phyloP scores from a whole-genome alignment of 2,113 vertebrate species.

The Vidua chalybeata region DNA sequence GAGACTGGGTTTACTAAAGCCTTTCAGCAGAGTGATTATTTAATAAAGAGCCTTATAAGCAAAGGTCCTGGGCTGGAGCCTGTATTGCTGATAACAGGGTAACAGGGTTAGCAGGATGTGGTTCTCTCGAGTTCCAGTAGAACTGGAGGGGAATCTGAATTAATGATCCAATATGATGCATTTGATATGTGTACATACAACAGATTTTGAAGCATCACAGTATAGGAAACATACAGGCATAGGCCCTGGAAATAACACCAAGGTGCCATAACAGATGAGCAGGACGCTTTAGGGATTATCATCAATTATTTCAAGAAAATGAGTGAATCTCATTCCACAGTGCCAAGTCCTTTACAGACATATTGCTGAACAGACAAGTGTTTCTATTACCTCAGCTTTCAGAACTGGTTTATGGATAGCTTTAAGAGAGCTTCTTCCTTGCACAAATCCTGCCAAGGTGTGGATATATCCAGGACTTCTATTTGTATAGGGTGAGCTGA shows the following conservation, averaged over 20 bases:
- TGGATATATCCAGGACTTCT: neutral
- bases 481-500: neutral
- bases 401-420: neutral
- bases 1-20: neutral
- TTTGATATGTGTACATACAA: neutral
- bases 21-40: neutral
- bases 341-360: neutral
- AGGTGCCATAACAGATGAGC: neutral
- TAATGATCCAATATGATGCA: neutral
- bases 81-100: neutral
- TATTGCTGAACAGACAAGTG: neutral
- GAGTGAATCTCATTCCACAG: neutral
- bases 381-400: neutral
- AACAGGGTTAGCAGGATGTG: neutral
- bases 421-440: neutral
- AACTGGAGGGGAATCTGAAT: neutral
- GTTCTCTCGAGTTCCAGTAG: neutral
- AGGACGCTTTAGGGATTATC: neutral
- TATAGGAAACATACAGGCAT: neutral
- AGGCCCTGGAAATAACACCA: neutral
- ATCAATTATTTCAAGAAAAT: neutral
- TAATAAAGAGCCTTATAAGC: neutral
- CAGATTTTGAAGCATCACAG: neutral
- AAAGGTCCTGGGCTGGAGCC: neutral
- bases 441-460: neutral